These are phyloP conservation scores for Pteropus rufus DNA, from an alignment of 2,797 vertebrate species.

Conservation along the genomic window DNA sequence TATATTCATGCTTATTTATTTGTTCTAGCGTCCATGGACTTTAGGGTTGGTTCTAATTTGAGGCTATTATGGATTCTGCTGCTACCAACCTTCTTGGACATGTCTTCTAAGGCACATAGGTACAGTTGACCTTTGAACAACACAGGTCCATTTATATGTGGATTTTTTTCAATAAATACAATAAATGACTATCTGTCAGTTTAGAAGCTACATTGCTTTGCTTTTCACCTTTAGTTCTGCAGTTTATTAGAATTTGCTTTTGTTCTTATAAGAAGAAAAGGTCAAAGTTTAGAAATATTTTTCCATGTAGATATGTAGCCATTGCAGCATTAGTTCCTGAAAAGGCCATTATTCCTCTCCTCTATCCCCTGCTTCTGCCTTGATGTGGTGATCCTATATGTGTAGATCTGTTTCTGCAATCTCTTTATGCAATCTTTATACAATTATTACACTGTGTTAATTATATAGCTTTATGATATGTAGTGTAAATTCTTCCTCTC, in stretches of 20 bases:
- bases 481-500: not conserved
- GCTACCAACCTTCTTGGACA: not conserved
- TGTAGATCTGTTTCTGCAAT: not conserved
- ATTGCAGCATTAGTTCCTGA: not conserved
- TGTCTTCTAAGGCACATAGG: not conserved
- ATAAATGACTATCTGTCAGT: not conserved
- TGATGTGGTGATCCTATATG: too few species aligned
- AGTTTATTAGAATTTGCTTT: not conserved
- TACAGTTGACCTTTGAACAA: not conserved
- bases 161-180: not conserved
- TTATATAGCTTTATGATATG: not conserved
- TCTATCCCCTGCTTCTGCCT: rapidly evolving
- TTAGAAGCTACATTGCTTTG: not conserved
- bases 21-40: not conserved
- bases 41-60: not conserved
- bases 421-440: not conserved
- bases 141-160: not conserved
- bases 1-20: not conserved
- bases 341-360: not conserved
- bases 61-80: not conserved
- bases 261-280: not conserved
- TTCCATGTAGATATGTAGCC: too few species aligned
- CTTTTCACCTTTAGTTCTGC: not conserved
- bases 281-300: not conserved
- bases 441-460: not conserved